phyloP scores from a whole-genome alignment of 2,888 invertebrate species.

The Danaus chrysippus region DNA sequence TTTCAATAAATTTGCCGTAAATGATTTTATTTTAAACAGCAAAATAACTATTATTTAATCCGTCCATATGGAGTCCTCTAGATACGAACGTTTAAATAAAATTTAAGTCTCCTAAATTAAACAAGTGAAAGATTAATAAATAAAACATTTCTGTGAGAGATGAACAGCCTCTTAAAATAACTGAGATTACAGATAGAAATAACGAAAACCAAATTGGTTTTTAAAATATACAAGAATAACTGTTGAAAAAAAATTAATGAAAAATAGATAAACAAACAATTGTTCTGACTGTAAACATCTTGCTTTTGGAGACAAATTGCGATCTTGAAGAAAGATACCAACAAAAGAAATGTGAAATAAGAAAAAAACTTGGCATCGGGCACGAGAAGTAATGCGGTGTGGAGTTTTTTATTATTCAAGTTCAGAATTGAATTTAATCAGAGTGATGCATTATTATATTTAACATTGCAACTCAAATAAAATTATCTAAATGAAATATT shows the following conservation, averaged over 20 bases:
- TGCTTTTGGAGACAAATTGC: constrained; percentile 22
- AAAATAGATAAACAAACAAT: constrained; percentile 21
- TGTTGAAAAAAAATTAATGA: constrained; percentile 17
- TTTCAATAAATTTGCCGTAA: too few relatives aligned
- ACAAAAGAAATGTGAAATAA: constrained; percentile 26
- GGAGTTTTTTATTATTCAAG: constrained; percentile 8
- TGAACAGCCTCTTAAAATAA: too few relatives aligned
- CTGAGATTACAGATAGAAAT: neutral
- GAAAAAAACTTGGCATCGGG: constrained; percentile 12
- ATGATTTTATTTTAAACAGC: too few relatives aligned
- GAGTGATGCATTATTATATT: neutral
- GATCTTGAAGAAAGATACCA: constrained; percentile 13
- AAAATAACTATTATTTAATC: too few relatives aligned
- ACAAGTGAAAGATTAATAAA: neutral
- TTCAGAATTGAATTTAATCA: constrained; percentile 3
- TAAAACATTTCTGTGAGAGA: neutral
- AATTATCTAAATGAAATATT: too few relatives aligned
- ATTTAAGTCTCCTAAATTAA: neutral
- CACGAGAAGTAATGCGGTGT: constrained; percentile 11
- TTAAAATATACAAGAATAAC: constrained; percentile 16
- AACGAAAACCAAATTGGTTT: constrained; percentile 6
- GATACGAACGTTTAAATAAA: too few relatives aligned
- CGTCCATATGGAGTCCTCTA: too few relatives aligned
- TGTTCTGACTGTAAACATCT: constrained; percentile 18
- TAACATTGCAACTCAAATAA: neutral